Percentiles rank a stretch among this genome's conserved stretches.
Conservation (phyloP, 2,113 vertebrate genomes). For the Arizona elegans region DNA sequence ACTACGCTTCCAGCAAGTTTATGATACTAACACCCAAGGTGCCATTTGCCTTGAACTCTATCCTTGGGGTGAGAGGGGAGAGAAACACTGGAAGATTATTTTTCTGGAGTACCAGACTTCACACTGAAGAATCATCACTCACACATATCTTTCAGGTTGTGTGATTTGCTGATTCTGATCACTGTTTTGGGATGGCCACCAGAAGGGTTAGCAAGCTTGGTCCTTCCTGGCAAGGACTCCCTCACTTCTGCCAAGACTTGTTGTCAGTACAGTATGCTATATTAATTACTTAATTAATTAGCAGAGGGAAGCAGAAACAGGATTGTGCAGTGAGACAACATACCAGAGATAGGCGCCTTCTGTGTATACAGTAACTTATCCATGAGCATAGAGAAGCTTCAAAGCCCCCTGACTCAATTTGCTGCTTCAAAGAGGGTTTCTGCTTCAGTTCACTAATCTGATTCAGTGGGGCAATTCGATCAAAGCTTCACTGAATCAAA, state of each 20-base stretch:
- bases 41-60: neutral
- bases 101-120: neutral
- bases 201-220: neutral
- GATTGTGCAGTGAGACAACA: neutral
- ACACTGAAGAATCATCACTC: neutral
- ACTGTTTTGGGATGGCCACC: neutral
- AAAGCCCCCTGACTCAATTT: neutral
- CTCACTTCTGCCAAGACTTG: neutral
- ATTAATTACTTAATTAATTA: neutral
- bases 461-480: neutral
- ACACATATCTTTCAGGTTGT: neutral
- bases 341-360: neutral
- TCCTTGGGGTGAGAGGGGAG: neutral
- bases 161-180: neutral
- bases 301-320: neutral
- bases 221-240: neutral
- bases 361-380: neutral
- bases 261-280: neutral
- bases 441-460: neutral
- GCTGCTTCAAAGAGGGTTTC: neutral
- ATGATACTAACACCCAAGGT: neutral
- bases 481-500: neutral
- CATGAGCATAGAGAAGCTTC: neutral
- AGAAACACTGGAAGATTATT: neutral
- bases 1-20: neutral